Base-by-base conservation (phyloP, 2,888 invertebrate genomes). In the Gymnosoma rotundatum region DNA sequence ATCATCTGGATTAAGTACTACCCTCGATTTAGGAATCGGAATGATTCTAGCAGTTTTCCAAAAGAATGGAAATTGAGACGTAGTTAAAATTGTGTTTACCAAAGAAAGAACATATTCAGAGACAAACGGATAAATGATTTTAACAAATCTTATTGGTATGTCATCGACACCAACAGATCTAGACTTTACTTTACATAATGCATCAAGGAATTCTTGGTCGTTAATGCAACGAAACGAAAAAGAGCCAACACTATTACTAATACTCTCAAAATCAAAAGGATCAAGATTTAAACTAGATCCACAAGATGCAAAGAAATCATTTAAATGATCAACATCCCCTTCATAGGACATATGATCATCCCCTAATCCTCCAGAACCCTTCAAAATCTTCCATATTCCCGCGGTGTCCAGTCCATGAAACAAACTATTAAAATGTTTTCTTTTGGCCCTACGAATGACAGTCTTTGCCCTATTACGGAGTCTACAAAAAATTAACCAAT, bases 91-190 rank as follows among this genome's bases (percentile, higher is more conserved):
- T 9, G 32, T 18, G 20, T 50, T 67, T 2, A 52, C 32, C 18
- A 18, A 21, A 52, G n/a, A 14, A 2, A 67, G 16, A n/a, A 67
- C 2, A 36, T 18, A 4, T 25, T 45, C 4, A 10, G 69, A 70
- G 1, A 70, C n/a, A 42, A 42, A 25, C 1, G 42, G 69, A 14
- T 21, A 70, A n/a, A 70, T n/a, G 14, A n/a, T 14, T n/a, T 58
- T 70, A n/a, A 70, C 5, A 70, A 70, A 73, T 12, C 10, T 18
- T 2, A 73, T 36, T 0, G 73, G 2, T 8, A 72, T 45, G 12
- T 12, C 16, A 60, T 72, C 72, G 36, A 48, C n/a, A 50, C 72
- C 60, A 12, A 61, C 50, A 32, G 25, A 60, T 9, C 20, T 72
- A 1, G 48, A 72, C 48, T 38, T 72, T 16, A 72, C 18, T 36